Conservation (phyloP, 2,797 vertebrate species). For the Halcyon badia region DNA sequence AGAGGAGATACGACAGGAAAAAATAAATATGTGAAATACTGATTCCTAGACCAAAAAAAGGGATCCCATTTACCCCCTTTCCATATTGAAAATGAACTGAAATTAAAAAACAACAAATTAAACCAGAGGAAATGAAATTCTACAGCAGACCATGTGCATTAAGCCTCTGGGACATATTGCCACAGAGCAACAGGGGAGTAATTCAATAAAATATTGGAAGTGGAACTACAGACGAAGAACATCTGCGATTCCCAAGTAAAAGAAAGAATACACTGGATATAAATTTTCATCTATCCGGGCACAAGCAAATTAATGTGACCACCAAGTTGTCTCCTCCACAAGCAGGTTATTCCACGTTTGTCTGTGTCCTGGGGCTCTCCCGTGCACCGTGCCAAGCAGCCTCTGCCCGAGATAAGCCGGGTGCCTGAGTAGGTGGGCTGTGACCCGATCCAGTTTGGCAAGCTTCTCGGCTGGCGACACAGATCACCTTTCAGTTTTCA, state of each 20-base stretch:
- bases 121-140: slow-evolving; percentile 55
- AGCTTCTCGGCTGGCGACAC: not conserved
- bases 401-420: not conserved
- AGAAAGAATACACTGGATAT: not conserved
- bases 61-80: not conserved
- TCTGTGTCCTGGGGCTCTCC: not conserved
- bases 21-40: not conserved
- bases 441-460: slow-evolving; percentile 31
- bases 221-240: slow-evolving; percentile 30
- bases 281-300: not conserved
- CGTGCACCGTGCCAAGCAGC: not conserved
- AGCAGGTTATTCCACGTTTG: not conserved
- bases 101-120: slow-evolving; percentile 67
- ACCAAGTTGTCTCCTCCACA: not conserved
- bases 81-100: slow-evolving; percentile 15
- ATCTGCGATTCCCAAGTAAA: not conserved
- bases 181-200: slow-evolving; percentile 42
- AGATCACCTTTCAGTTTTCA: not conserved
- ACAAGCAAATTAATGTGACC: not conserved
- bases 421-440: slow-evolving; percentile 46
- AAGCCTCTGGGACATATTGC: slow-evolving; percentile 34
- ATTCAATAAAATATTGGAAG: slow-evolving; percentile 48
- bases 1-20: fast-evolving
- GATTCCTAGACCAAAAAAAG: not conserved
- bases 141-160: not conserved